These are phyloP conservation scores for Drosophila cyrtoloma DNA, from an alignment of 2,888 invertebrate species.

Conservation along the genomic window DNA sequence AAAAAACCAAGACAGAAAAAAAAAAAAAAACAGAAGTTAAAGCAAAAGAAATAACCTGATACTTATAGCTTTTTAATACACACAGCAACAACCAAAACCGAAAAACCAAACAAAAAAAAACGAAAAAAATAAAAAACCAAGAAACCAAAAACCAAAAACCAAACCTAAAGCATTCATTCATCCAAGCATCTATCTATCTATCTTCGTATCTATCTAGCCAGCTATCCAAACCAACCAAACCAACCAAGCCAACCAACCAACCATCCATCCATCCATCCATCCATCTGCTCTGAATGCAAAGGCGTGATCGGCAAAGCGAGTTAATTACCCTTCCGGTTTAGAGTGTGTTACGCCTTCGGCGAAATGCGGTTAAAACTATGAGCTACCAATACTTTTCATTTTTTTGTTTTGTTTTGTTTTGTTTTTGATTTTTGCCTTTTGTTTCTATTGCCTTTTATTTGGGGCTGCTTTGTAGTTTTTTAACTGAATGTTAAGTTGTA, in stretches of 20 bases:
- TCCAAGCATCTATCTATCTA: slow-evolving; percentile 43
- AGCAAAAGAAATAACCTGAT: slow-evolving; percentile 51
- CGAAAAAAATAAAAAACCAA: slow-evolving; percentile 17
- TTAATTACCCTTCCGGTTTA: slow-evolving; percentile 84
- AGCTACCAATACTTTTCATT: slow-evolving; percentile 62
- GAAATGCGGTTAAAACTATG: slow-evolving; percentile 80
- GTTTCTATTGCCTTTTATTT: slow-evolving; percentile 45
- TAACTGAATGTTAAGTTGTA: slow-evolving; percentile 77
- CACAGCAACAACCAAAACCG: slow-evolving; percentile 16
- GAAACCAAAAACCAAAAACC: slow-evolving; percentile 34
- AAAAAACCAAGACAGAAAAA: slow-evolving; percentile 44
- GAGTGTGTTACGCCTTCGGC: slow-evolving; percentile 82
- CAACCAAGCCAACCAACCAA: slow-evolving; percentile 51
- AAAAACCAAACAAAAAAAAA: slow-evolving; percentile 14
- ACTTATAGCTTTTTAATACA: slow-evolving; percentile 79
- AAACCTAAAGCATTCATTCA: slow-evolving; percentile 49
- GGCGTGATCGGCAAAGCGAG: slow-evolving; percentile 83
- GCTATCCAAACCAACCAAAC: slow-evolving; percentile 31
- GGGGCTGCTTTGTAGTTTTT: slow-evolving; percentile 59
- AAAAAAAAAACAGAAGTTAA: slow-evolving; percentile 15
- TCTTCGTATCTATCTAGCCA: slow-evolving; percentile 44
- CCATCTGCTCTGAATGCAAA: slow-evolving; percentile 73
- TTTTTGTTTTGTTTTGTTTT: slow-evolving; percentile 17
- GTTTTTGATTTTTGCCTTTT: slow-evolving; percentile 35
- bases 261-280: slow-evolving; percentile 42